Base-by-base conservation (phyloP, 1,140 invertebrate species). In the Drosophila pandora region DNA sequence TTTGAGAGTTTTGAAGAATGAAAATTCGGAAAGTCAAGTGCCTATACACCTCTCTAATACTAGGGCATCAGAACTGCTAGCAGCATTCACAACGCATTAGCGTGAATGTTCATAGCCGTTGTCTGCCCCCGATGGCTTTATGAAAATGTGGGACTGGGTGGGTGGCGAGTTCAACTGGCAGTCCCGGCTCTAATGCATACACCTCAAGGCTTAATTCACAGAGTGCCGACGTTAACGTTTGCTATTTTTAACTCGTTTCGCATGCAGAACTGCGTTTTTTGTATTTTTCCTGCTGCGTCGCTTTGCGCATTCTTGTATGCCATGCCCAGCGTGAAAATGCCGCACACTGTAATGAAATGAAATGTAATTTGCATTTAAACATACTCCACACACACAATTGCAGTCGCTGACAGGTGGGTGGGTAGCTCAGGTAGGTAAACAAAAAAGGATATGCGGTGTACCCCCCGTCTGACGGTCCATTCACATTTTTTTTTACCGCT, bases 311-410 rank as follows among this genome's bases (percentile, higher is more conserved):
- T 84, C 77, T 74, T 75, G 63, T 68, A 67, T 68, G 41, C 59
- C 68, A 55, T 45, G 75, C 82, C 65, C 78, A 75, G 76, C 82
- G 78, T 85, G 74, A 71, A 87, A 82, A 87, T 82, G 82, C 78
- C 78, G 78, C 82, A 64, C 60, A 61, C 78, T 68, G 79, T 87
- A 87, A 87, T 87, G 82, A 87, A 87, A 87, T 82, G 78, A 87
- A 87, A 87, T 87, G 82, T 87, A 85, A 85, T 85, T 85, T 85
- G 82, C 82, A 87, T 85, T 85, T 85, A 85, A 87, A 72, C 82
- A 78, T 74, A 78, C 34, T 63, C 30, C 32, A 50, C 28, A 49
- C 53, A 49, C 21, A 37, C 37, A 7, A 9, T 47, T 13, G 41
- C 22, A 62, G 21, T 39, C 34, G 60, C 23, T 63, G 59, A 64